Conservation (phyloP, 2,888 invertebrate species). For the Epinotia brunnichana region DNA sequence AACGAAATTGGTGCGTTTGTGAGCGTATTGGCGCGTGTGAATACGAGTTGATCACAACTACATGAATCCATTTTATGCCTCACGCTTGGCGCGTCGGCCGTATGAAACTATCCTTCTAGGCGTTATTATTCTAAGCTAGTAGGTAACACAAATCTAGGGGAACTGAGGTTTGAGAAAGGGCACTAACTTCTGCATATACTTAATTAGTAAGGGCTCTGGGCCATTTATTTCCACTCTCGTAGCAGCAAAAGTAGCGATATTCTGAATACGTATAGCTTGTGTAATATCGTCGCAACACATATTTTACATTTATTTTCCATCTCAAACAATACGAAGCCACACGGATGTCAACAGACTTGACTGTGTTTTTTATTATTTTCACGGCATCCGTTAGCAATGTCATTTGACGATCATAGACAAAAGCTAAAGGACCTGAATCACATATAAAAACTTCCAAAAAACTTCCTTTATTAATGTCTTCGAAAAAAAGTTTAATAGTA, state of each 20-base stretch:
- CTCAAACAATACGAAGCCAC: constrained; percentile 23
- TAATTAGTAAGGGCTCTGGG: neutral
- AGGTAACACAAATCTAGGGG: neutral
- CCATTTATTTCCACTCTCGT: constrained; percentile 30
- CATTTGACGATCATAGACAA: neutral
- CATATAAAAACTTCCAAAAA: neutral
- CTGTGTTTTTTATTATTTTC: neutral
- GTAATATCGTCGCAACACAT: constrained; percentile 29
- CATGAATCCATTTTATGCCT: too few relatives aligned
- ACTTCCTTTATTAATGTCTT: too few relatives aligned
- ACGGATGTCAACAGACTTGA: constrained; percentile 22
- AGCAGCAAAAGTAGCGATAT: constrained; percentile 25
- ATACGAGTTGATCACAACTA: too few relatives aligned
- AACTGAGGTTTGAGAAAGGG: neutral
- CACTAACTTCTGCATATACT: constrained; percentile 25
- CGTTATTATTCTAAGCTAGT: too few relatives aligned
- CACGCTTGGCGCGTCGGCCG: too few relatives aligned
- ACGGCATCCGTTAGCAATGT: constrained; percentile 7
- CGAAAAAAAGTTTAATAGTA: neutral
- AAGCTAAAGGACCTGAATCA: neutral
- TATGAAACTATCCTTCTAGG: too few relatives aligned
- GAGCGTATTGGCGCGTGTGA: too few relatives aligned
- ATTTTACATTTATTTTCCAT: constrained; percentile 29
- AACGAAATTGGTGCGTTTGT: too few relatives aligned
- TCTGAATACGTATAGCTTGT: constrained; percentile 28